Evolutionary conservation across 1,140 invertebrate genomes (phyloP), one percentile per base, ranked within the genome.

Genomic region (Drosophila pachea): DNA sequence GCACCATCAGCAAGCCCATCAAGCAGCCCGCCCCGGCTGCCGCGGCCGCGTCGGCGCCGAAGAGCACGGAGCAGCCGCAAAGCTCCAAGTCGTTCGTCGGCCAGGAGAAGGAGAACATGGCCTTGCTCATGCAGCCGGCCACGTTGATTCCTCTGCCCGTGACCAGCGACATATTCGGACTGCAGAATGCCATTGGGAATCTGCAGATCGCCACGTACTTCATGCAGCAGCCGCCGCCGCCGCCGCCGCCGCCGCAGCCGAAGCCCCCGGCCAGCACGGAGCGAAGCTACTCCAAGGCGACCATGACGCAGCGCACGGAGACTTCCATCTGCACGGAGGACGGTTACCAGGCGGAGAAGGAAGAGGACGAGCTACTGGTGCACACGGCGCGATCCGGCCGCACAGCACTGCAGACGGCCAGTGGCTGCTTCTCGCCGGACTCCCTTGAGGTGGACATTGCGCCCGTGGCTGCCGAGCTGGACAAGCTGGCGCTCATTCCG

Each of bases 61-160:
- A 11, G 29, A 4, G 68, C 14, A 48, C 60, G 8, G 68, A 5
- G 2, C 16, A 68, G 16, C 40, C n/a, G 40, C n/a, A 8, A 4
- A 42, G 6, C 6, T 14, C 43, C 12, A 55, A 72, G 6, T 16
- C 33, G 2, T 45, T 45, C 31, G 48, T 12, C 12, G 48, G 53
- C 0, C 63, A 69, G n/a, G 77, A 78, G 5, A 79, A 79, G 29
- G 88, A 89, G 42, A 89, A 83, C 52, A 45, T 90, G 42, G 84
- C 90, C 2, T 56, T 91, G 11, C 69, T 91, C 4, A 74, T 91
- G 68, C 91, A 91, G 59, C 88, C 88, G 35, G 89, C 90, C 7
- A 88, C 89, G 4, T 61, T 91, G 7, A 89, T 89, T 11, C 88
- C 88, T n/a, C 35, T 89, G 53, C 88, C 88, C 0, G 88, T 89